Evolutionary conservation across 1,140 invertebrate genomes (phyloP), one percentile per base, ranked within the genome.

Genomic region (Zaprionus lachaisei): DNA sequence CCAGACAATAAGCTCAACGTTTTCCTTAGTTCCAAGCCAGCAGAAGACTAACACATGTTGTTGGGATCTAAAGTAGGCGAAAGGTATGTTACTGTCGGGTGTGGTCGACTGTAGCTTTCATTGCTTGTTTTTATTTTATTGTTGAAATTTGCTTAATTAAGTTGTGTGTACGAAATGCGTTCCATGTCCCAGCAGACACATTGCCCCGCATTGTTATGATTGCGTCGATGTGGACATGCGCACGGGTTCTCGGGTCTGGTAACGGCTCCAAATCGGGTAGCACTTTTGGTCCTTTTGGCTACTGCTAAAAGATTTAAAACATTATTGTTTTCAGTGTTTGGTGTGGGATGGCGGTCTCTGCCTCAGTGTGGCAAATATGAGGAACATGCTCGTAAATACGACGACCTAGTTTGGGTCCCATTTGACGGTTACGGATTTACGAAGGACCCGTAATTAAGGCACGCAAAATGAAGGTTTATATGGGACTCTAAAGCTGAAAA

Each of bases 231-330:
- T 37, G 28, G 14, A 26, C 17, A 37, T 14, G 9, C 12, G 11
- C 37, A 38, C 1, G 7, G 47, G 5, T 2, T 44, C 15, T n/a
- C 14, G 37, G 37, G 12, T 15, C 11, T 38, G 37, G 37, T 38
- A 15, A 4, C 17, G 47, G 47, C 17, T 17, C 17, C 6, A 47
- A 47, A 17, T 49, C 17, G n/a, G 44, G 44, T 15, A 15, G 38
- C 17, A 20, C 6, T 49, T 20, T 49, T n/a, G 3, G 6, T 17
- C 7, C 4, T 47, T n/a, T 20, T n/a, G 22, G n/a, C 56, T 68
- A 65, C 49, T 62, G 65, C 58, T 67, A 34, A 82, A 65, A 62
- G 58, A 65, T 69, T 79, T 44, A 55, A 77, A 65, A 66, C 60
- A 79, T 65, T 76, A 74, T 68, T 51, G 9, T 17, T 15, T 61